Evolutionary conservation across 2,797 vertebrate genomes (phyloP).

Genomic region (Thripadectes ignobilis): DNA sequence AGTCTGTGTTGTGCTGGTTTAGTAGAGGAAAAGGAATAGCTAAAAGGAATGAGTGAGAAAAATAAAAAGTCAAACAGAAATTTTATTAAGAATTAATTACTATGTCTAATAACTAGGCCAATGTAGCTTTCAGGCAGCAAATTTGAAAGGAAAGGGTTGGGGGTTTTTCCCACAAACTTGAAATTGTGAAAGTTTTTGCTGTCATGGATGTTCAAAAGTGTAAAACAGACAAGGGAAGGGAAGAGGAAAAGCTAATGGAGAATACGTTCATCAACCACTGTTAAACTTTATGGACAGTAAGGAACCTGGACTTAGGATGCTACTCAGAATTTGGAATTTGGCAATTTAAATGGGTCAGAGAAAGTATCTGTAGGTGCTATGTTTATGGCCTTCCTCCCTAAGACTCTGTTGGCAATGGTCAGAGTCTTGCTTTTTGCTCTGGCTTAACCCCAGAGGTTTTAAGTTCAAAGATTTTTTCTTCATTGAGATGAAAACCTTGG

Average conservation of each 20-base stretch:
- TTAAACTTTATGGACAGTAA: neutral
- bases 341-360: neutral
- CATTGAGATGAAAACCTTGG: neutral
- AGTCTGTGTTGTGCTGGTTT: neutral
- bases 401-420: neutral
- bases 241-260: neutral
- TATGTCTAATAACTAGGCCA: neutral
- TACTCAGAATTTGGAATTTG: neutral
- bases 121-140: neutral
- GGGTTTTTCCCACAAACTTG: neutral
- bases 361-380: neutral
- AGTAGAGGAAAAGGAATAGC: neutral
- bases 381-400: neutral
- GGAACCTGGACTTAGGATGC: neutral
- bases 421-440: neutral
- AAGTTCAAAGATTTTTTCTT: neutral
- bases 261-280: neutral
- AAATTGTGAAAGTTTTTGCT: neutral
- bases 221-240: neutral
- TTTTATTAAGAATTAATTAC: neutral
- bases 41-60: neutral
- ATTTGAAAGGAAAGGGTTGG: neutral
- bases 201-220: neutral
- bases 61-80: neutral
- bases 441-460: neutral